Base-by-base conservation (phyloP, 2,888 invertebrate genomes). In the Protonemura montana region DNA sequence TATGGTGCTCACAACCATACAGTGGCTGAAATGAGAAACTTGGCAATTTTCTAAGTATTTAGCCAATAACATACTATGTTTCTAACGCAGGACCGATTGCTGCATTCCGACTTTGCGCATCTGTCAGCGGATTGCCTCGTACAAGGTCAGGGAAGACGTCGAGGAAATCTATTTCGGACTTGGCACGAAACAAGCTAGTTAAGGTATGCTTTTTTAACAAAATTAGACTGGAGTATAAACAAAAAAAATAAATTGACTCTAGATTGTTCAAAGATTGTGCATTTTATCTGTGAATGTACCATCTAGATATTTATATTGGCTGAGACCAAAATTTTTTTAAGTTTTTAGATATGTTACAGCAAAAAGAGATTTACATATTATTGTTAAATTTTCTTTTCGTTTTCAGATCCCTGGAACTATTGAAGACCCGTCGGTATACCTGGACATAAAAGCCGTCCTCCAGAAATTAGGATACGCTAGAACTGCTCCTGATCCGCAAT, bases 61-160 rank as follows among this genome's bases (percentile, higher is more conserved):
- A 35, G 35, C 3, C 10, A 35, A 6, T 35, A 35, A 10, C 5
- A 35, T 35, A 35, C 10, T 10, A 59, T 81, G 28, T 81, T 81
- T 30, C 21, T 7, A 6, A 25, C 35, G n/a, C 41, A 83, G 82
- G 82, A 0, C 97, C 98, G 0, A 98, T 98, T 7, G 98, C 98
- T 0, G 95, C 97, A 0, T 97, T 98, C 91, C 95, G 95, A 88
- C 92, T 96, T 88, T 96, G 96, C 0, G 94, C 95, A 0, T 93
- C 96, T 0, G 97, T 98, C 0, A 94, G 94, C 25, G 96, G 94
- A 0, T 91, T 98, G 78, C 98, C 98, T 0, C 94, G 97, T 87
- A 98, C 98, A 0, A 93, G 98, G 85, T 98, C 98, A 0, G 97
- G 97, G 35, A 95, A 95, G 91, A 94, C 94, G n/a, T 92, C 97